Conservation (phyloP, 2,888 invertebrate genomes). For the Heteromyza rotundicornis region DNA sequence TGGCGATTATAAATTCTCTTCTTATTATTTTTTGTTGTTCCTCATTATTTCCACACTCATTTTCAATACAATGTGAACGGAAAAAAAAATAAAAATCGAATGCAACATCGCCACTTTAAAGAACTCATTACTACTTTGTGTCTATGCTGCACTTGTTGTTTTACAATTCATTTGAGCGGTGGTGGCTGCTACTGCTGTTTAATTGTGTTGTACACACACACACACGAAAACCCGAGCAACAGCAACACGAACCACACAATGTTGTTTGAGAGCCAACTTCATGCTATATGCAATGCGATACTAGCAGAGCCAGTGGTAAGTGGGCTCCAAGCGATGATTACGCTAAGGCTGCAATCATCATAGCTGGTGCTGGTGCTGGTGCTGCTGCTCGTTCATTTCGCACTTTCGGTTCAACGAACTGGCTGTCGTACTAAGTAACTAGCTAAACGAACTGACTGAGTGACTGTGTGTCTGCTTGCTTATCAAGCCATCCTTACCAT, state of each 20-base stretch:
- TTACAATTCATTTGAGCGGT: not conserved
- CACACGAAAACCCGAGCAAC: not conserved
- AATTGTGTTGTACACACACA: not conserved
- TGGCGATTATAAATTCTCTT: no score
- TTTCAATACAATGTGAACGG: not conserved
- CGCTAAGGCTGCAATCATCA: slow-evolving; percentile 4
- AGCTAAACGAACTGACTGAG: not conserved
- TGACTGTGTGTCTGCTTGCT: not conserved
- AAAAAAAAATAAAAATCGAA: not conserved
- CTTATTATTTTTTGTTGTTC: no score
- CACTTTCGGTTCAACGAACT: slow-evolving; percentile 21
- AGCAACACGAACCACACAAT: not conserved
- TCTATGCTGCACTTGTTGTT: not conserved
- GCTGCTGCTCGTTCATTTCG: not conserved
- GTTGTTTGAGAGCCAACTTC: no score
- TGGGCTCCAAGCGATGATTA: not conserved
- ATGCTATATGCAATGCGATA: no score
- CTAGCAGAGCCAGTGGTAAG: not conserved
- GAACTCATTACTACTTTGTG: not conserved
- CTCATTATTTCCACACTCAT: not conserved
- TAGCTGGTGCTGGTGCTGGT: no score
- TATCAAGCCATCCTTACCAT: not conserved
- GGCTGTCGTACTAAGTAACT: not conserved
- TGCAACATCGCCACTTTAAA: not conserved
- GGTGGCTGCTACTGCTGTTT: not conserved